These are phyloP conservation scores for Drosophila infuscata DNA, from an alignment of 2,888 invertebrate genomes.

Conservation along the genomic window DNA sequence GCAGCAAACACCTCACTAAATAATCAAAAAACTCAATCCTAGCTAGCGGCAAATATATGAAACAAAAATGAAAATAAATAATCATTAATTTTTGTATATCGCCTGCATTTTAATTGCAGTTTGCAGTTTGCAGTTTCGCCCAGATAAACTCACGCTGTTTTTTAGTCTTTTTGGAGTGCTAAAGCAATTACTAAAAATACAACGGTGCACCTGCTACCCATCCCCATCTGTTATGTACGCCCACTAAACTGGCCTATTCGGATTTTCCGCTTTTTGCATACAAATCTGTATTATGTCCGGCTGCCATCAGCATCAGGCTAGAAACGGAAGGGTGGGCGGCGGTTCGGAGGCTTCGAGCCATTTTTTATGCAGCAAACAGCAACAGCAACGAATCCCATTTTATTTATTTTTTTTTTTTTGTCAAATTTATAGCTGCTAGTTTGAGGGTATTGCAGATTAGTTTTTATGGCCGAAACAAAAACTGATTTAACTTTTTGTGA, in stretches of 20 bases:
- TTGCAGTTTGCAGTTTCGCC: conserved; percentile 60
- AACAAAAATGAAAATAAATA: conserved; percentile 58
- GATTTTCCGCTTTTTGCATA: conserved; percentile 53
- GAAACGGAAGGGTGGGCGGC: neutral
- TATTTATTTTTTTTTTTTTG: conserved; percentile 7
- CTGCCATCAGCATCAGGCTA: conserved; percentile 42
- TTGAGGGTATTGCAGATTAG: conserved; percentile 66
- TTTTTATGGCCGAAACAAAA: conserved; percentile 64
- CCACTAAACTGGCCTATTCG: conserved; percentile 43
- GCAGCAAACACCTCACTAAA: conserved; percentile 18
- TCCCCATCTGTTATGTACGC: conserved; percentile 3
- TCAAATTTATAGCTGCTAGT: conserved; percentile 70
- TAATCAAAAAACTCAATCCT: conserved; percentile 3
- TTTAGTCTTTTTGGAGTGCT: conserved; percentile 10
- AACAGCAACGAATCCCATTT: conserved; percentile 2
- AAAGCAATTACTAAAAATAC: conserved; percentile 66
- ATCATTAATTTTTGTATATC: conserved; percentile 64
- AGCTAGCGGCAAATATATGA: conserved; percentile 14
- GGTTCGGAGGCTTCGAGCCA: conserved; percentile 2
- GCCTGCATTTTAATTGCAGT: conserved; percentile 69
- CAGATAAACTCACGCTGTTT: conserved; percentile 41
- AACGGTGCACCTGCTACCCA: conserved; percentile 29
- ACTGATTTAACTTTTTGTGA: conserved; percentile 68
- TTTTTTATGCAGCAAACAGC: conserved; percentile 32
- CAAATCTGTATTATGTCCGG: conserved; percentile 55